A percentile compares a stretch with the other conserved stretches of the same genome.
phyloP scores from a whole-genome alignment of 2,888 invertebrate species.

The Phytoseiulus persimilis region DNA sequence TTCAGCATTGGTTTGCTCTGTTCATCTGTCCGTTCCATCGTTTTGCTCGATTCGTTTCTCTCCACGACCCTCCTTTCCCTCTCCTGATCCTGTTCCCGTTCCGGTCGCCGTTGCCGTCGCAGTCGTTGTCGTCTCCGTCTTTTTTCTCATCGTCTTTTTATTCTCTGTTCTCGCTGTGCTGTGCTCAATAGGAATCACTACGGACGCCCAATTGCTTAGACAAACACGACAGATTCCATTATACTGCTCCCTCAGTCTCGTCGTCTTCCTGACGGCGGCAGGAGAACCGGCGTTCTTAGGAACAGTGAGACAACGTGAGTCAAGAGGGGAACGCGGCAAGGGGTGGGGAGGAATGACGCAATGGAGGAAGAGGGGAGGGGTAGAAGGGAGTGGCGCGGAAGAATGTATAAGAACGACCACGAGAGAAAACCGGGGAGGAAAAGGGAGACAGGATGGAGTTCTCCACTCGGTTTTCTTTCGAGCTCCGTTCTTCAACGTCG shows the following conservation, averaged over 20 bases:
- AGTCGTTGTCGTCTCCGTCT: constrained; percentile 31
- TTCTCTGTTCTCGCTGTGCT: constrained; percentile 13
- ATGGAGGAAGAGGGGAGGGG: neutral
- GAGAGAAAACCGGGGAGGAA: neutral
- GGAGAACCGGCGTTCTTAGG: neutral
- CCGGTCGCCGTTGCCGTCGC: constrained; percentile 7
- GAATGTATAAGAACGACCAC: neutral
- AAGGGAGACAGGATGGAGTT: neutral
- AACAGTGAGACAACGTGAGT: neutral
- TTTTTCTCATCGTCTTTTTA: neutral
- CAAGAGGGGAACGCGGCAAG: neutral
- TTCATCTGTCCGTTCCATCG: neutral
- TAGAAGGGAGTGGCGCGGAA: neutral
- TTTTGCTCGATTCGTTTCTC: neutral
- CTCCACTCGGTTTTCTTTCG: neutral
- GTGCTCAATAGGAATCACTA: constrained; percentile 38
- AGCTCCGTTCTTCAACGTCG: neutral
- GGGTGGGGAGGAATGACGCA: neutral
- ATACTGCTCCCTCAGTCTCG: constrained; percentile 22
- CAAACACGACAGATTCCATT: constrained; percentile 39
- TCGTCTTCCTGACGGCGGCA: constrained; percentile 6
- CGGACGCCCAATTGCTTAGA: constrained; percentile 37
- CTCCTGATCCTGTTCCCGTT: constrained; percentile 13
- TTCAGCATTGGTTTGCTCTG: neutral
- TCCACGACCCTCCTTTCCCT: neutral